These are phyloP conservation scores for Platysternon megacephalum DNA, from an alignment of 2,113 vertebrate species.

Conservation along the genomic window DNA sequence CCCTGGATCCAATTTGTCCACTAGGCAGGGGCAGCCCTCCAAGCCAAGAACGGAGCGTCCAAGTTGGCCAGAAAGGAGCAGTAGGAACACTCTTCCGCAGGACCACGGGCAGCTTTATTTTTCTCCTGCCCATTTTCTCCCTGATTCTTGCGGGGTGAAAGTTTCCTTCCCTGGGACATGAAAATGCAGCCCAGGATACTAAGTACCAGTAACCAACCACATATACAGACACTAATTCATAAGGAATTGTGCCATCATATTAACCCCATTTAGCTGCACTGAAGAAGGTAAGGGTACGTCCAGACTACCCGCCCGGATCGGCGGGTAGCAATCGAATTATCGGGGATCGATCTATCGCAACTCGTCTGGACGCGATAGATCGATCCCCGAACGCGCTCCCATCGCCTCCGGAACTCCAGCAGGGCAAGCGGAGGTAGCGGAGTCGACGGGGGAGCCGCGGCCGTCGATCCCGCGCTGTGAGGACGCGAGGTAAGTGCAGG, in stretches of 20 bases:
- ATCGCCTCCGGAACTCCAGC: too few relatives aligned
- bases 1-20: neutral
- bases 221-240: neutral
- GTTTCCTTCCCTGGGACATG: neutral
- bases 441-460: too few relatives aligned
- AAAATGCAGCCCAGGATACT: neutral
- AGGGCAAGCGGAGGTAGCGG: too few relatives aligned
- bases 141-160: neutral
- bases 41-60: neutral
- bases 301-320: too few relatives aligned
- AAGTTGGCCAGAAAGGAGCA: neutral
- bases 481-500: too few relatives aligned
- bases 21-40: too few relatives aligned
- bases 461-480: too few relatives aligned
- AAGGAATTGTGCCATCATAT: neutral
- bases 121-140: neutral
- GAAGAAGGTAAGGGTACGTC: neutral
- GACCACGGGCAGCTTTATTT: neutral
- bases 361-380: too few relatives aligned
- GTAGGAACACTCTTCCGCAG: neutral
- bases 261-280: neutral
- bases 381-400: too few relatives aligned
- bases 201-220: neutral
- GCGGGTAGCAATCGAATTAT: too few relatives aligned
- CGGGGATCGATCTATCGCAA: too few relatives aligned